These are phyloP conservation scores for Mechanitis messenoides DNA, from an alignment of 2,888 invertebrate species.

Conservation along the genomic window DNA sequence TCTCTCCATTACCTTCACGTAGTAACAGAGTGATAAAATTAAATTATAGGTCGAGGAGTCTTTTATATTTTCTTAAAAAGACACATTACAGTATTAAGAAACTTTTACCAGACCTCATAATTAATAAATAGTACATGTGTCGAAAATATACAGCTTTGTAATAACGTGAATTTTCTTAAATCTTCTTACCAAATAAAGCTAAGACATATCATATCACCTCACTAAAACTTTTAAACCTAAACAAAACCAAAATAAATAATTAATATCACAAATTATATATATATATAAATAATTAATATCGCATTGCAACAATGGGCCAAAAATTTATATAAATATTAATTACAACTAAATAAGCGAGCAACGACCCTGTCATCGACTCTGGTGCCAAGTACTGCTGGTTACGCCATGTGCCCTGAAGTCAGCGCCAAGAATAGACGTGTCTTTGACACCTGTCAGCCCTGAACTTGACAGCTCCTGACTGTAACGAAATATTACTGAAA, in stretches of 20 bases:
- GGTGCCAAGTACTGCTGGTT: constrained; percentile 7
- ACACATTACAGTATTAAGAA: too few species aligned
- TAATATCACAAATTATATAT: neutral
- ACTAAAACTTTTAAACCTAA: too few species aligned
- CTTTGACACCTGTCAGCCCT: constrained; percentile 20
- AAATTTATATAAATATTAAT: constrained; percentile 19
- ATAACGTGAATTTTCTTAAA: too few species aligned
- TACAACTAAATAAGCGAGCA: constrained; percentile 16
- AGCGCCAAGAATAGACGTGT: constrained; percentile 31
- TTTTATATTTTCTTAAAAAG: too few species aligned
- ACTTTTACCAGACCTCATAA: too few species aligned
- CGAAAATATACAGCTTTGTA: too few species aligned
- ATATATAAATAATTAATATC: neutral
- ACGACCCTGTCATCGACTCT: constrained; percentile 17
- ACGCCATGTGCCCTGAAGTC: constrained; percentile 15
- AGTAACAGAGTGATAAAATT: constrained; percentile 8
- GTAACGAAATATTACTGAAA: neutral
- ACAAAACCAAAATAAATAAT: neutral
- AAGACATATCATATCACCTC: too few species aligned
- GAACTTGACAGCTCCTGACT: constrained; percentile 19
- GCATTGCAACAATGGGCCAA: constrained; percentile 5
- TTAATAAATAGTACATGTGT: too few species aligned
- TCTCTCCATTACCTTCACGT: constrained; percentile 17
- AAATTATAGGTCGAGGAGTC: too few species aligned
- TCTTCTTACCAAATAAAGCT: too few species aligned